Conservation (phyloP, 2,888 invertebrate species). For the Spisula solida region DNA sequence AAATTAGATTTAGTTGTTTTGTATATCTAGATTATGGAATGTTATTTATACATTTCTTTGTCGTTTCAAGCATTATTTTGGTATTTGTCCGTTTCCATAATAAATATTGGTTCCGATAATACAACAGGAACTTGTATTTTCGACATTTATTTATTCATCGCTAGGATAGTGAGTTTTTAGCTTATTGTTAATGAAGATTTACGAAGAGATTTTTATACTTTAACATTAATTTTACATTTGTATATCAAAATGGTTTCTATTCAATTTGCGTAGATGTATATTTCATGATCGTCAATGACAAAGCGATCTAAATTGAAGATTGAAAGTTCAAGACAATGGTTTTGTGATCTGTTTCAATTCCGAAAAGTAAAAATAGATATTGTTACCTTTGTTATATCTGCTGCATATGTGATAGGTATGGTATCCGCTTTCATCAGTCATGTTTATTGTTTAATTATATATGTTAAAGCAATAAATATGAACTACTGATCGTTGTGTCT, state of each 20-base stretch:
- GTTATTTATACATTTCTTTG: background rate
- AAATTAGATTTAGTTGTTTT: background rate
- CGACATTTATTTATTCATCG: too few species aligned
- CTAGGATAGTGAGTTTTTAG: too few species aligned
- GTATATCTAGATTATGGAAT: background rate
- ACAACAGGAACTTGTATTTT: background rate
- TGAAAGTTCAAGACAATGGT: too few species aligned
- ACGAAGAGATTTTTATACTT: too few species aligned
- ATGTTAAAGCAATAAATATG: constrained; percentile 14
- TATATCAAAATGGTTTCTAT: too few species aligned
- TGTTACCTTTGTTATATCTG: background rate
- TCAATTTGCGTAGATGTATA: too few species aligned
- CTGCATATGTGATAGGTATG: background rate
- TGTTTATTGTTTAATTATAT: constrained; percentile 19
- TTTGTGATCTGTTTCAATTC: too few species aligned
- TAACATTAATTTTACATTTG: too few species aligned
- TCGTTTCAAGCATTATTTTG: background rate
- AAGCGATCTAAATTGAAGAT: too few species aligned
- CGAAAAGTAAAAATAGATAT: background rate
- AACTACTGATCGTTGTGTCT: background rate
- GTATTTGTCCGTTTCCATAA: background rate
- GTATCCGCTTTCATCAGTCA: background rate
- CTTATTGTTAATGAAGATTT: too few species aligned
- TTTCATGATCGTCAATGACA: too few species aligned
- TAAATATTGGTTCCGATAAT: background rate